phyloP scores from a whole-genome alignment of 2,113 vertebrate species.

The Xyliphius kryptos region DNA sequence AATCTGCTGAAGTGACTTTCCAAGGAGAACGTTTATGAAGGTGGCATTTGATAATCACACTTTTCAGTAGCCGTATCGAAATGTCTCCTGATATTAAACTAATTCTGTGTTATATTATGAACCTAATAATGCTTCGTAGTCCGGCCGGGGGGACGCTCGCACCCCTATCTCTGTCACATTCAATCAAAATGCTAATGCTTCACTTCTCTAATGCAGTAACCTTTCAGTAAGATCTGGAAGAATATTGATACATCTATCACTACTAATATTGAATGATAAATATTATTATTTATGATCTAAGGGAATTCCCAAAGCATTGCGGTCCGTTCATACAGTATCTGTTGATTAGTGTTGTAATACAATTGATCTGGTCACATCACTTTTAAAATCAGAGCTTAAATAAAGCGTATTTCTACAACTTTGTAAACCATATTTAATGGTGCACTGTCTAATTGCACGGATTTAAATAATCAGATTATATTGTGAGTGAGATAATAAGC shows the following conservation, averaged over 20 bases:
- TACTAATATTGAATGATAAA: slow-evolving; percentile 1
- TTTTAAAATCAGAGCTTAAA: no score
- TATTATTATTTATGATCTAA: neutral
- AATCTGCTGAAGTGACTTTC: slow-evolving; percentile 19
- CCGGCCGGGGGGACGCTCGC: slow-evolving; percentile 13
- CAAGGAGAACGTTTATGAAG: slow-evolving; percentile 19
- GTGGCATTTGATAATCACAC: slow-evolving; percentile 31
- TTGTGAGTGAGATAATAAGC: no score
- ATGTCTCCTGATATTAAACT: slow-evolving; percentile 56
- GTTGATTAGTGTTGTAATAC: no score
- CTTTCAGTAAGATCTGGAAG: slow-evolving; percentile 2
- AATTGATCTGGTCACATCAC: no score
- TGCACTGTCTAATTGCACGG: no score
- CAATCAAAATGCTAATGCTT: slow-evolving; percentile 58
- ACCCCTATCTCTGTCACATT: slow-evolving; percentile 21
- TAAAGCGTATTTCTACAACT: no score
- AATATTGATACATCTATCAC: neutral
- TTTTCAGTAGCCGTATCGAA: slow-evolving; percentile 23
- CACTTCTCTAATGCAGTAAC: slow-evolving; percentile 5
- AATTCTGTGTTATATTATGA: slow-evolving; percentile 45
- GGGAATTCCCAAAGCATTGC: neutral
- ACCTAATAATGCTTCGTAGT: slow-evolving; percentile 33
- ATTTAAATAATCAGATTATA: no score
- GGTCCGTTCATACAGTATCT: no score
- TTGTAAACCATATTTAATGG: no score